Evolutionary conservation across 2,888 invertebrate genomes (phyloP).

Genomic region (Pardosa pseudoannulata): DNA sequence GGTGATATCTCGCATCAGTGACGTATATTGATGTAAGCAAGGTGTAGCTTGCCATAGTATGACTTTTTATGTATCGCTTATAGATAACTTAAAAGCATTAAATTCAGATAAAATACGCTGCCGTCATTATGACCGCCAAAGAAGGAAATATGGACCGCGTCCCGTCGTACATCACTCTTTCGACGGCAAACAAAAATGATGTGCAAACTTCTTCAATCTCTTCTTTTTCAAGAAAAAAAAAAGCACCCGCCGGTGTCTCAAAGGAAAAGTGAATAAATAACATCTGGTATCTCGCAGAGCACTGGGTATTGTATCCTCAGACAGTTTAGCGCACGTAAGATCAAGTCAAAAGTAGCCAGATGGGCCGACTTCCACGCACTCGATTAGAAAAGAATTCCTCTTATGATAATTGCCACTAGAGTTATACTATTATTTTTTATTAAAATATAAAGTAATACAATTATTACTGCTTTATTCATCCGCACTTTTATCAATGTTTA

Average conservation of each 20-base stretch:
- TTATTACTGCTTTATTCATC: too few species aligned
- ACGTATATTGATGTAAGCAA: constrained; percentile 65
- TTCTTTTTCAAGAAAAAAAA: too few species aligned
- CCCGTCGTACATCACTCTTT: constrained; percentile 31
- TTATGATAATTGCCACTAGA: too few species aligned
- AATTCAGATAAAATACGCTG: constrained; percentile 57
- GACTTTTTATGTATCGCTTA: constrained; percentile 61
- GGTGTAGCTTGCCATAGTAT: constrained; percentile 41
- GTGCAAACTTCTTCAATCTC: constrained; percentile 32
- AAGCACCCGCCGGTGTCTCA: neutral
- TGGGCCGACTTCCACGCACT: too few species aligned
- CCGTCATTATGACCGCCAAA: constrained; percentile 31
- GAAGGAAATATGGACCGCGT: constrained; percentile 26
- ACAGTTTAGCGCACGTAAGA: constrained; percentile 28
- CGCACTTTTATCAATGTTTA: too few species aligned
- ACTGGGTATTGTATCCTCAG: constrained; percentile 29
- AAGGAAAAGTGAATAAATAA: constrained; percentile 54
- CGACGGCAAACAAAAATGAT: constrained; percentile 36
- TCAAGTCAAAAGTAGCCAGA: neutral
- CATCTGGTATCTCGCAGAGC: constrained; percentile 39
- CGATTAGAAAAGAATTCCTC: too few species aligned
- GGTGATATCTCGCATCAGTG: constrained; percentile 29
- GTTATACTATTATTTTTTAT: too few species aligned
- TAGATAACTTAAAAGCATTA: constrained; percentile 59
- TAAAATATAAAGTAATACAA: too few species aligned